Base-by-base conservation (phyloP, 1,140 invertebrate genomes). In the Drosophila prosaltans region DNA sequence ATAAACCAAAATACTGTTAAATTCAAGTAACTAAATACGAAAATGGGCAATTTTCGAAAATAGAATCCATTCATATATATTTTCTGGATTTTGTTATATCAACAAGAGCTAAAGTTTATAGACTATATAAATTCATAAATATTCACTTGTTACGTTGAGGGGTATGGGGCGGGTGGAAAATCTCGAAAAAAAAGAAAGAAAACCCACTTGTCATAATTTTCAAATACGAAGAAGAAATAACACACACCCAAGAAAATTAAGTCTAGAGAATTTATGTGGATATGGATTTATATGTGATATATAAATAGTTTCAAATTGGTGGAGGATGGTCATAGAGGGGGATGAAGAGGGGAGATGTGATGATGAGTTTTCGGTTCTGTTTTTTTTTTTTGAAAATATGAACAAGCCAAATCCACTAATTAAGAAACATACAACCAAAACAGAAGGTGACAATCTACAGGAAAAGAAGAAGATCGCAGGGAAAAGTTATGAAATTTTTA, bases 151-250 rank as follows among this genome's bases (percentile, higher is more conserved):
- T 51, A 5, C 9, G 11, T 4, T 10, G 40, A 41, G 40, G 10
- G 0, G 2, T 10, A n/a, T 11, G 3, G n/a, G 41, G n/a, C 0
- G 3, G 41, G n/a, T 36, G 6, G 7, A 59, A 39, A 39, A 24
- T 21, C 57, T 39, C 6, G 7, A 59, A 39, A 51, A 16, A 59
- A 39, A 48, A 30, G 28, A 30, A 48, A 48, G 45, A 51, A 59
- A 74, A 67, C 70, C 82, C 76, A 88, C 80, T 88, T 89, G 84
- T 89, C 84, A 89, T 89, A 89, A 90, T 89, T 89, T 73, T 81
- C 69, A 74, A 89, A 80, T 36, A 36, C 32, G 32, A 6, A 36
- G 6, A 69, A 48, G 16, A 21, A 48, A 9, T 8, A 16, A 24
- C 45, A 51, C 45, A 40, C 39, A 40, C 39, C 1, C 8, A 40